Base-by-base conservation (phyloP, 2,113 vertebrate species). In the Brachyistius frenatus region DNA sequence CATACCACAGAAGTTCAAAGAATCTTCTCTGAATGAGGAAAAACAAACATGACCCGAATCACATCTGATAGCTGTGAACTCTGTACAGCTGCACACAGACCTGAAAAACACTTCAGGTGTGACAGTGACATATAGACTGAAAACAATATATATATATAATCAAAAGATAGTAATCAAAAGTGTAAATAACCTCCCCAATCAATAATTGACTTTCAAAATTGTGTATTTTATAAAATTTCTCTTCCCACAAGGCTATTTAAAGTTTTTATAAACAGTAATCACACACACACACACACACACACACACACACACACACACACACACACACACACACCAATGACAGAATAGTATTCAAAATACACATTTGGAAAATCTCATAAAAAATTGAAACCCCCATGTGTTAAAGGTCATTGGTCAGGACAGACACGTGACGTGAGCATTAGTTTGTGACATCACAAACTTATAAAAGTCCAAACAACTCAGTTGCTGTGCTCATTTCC, bases 31-130 rank as follows among this genome's bases (percentile, higher is more conserved):
- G 30, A 66, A 55, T 46, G 15, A 74, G 1, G 1, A 16, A 77
- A 23, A 49, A 73, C 56, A 61, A 75, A 56, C 49, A 52, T 50
- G 69, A 80, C 67, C 53, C 44, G 37, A 11, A 15, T 72, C 62
- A 41, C 23, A 65, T 30, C 9, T 0, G 9, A 68, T 32, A 47
- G 44, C 15, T 36, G 10, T 39, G 33, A 74, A 39, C 52, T 65
- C 30, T 5, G 33, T 11, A 9, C 23, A 39, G 52, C 9, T 1
- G 7, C n/a, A 2, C 52, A 11, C 55, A 8, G 15, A 32, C 63
- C 78, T 47, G 39, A 67, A 35, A 15, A 69, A 32, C 54, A 33
- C 57, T 69, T 73, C 64, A 66, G 62, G 55, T 39, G 8, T 33
- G 16, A 11, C 9, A 41, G 41, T 2, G 7, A 52, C 16, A 16